Evolutionary conservation across 2,113 vertebrate species (phyloP).

Genomic region (Dicaeum eximium): DNA sequence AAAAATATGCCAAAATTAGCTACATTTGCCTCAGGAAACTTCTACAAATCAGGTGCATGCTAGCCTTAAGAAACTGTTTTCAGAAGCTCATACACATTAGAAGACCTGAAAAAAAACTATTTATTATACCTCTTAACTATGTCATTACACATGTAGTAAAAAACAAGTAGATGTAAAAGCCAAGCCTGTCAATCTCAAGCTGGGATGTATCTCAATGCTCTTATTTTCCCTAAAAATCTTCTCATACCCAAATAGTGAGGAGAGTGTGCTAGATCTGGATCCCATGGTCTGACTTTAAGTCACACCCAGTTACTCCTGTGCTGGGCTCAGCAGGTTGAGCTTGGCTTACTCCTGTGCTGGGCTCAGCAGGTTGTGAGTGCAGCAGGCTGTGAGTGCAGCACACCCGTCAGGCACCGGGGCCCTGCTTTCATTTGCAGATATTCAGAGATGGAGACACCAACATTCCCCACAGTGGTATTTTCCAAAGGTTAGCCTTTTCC

Average conservation of each 20-base stretch:
- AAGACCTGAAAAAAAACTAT: not conserved
- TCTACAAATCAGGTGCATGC: not conserved
- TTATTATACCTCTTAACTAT: not conserved
- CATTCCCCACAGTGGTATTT: not conserved
- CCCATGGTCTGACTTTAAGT: not conserved
- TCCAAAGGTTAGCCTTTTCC: not conserved
- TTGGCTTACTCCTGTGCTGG: not conserved
- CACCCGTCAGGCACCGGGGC: accelerated
- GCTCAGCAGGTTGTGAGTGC: not conserved
- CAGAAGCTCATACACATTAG: not conserved
- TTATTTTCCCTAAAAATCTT: not conserved
- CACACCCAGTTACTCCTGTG: not conserved
- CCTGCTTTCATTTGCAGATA: not conserved
- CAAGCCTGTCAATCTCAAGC: not conserved
- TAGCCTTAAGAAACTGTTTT: not conserved
- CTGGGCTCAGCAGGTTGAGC: not conserved
- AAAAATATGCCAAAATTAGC: not conserved
- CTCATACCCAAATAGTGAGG: not conserved
- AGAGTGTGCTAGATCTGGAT: not conserved
- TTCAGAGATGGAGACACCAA: not conserved
- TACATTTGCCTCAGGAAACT: not conserved
- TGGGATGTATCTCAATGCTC: not conserved
- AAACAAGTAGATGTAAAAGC: not conserved
- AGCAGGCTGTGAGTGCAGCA: not conserved
- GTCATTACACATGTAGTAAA: not conserved